Evolutionary conservation across 2,888 invertebrate species (phyloP).

Genomic region (Patella caerulea): DNA sequence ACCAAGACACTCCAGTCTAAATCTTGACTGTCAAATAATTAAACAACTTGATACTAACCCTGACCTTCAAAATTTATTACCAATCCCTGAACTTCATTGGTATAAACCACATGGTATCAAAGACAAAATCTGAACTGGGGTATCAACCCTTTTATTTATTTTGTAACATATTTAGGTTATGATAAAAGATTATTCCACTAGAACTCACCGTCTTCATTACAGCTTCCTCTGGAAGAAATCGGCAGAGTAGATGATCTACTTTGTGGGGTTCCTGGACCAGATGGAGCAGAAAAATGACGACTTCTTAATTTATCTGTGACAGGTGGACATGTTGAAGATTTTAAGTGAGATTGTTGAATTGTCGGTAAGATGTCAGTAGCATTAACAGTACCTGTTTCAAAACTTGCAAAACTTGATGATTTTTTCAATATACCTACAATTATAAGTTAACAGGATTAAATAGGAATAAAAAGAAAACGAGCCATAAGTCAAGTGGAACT

Average conservation of each 20-base stretch:
- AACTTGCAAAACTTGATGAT: constrained; percentile 63
- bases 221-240: constrained; percentile 59
- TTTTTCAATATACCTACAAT: constrained; percentile 47
- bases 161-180: neutral
- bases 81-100: neutral
- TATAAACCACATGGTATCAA: neutral
- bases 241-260: constrained; percentile 54
- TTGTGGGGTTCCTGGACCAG: constrained; percentile 53
- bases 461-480: too few relatives aligned
- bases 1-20: too few relatives aligned
- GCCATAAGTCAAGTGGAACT: too few relatives aligned
- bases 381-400: constrained; percentile 33
- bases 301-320: constrained; percentile 36
- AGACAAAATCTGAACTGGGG: neutral
- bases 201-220: constrained; percentile 49
- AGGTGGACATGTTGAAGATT: constrained; percentile 23
- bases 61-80: neutral
- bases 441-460: neutral
- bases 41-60: neutral
- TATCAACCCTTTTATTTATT: neutral
- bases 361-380: constrained; percentile 14
- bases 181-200: neutral
- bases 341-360: constrained; percentile 17
- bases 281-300: constrained; percentile 62
- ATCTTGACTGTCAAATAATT: neutral